A percentile compares a stretch with the other conserved stretches of the same genome.
Evolutionary conservation across 2,888 invertebrate genomes (phyloP).

Genomic region (Ochropleura leucogaster): DNA sequence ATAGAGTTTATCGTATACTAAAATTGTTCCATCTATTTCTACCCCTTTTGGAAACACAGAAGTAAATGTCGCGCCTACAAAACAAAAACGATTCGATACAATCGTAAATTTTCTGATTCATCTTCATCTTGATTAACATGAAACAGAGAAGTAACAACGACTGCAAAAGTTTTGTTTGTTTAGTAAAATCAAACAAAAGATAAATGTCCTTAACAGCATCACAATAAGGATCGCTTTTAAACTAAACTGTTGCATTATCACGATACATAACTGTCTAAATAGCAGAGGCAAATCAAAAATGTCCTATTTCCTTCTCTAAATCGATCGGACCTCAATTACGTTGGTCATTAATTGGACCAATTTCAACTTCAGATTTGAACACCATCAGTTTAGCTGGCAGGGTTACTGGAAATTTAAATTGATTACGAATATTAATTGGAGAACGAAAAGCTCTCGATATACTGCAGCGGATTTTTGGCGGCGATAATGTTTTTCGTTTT

Average conservation of each 20-base stretch:
- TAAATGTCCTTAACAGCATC: not conserved
- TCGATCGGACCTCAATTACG: conserved; percentile 50
- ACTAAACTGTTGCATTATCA: not conserved
- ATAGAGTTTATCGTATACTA: no score
- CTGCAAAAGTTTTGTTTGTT: not conserved
- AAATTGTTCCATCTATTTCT: no score
- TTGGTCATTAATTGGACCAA: conserved; percentile 52
- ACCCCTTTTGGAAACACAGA: not conserved
- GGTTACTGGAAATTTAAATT: conserved; percentile 49
- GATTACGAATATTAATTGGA: conserved; percentile 55
- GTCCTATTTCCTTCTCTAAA: conserved; percentile 28
- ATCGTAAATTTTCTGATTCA: conserved; percentile 2
- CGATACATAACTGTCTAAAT: not conserved
- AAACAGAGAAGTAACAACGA: not conserved
- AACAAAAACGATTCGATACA: not conserved
- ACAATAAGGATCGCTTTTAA: not conserved
- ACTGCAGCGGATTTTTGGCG: conserved; percentile 36
- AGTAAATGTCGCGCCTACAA: not conserved
- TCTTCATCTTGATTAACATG: conserved; percentile 9
- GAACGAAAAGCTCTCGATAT: conserved; percentile 24
- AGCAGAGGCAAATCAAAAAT: not conserved
- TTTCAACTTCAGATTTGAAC: conserved; percentile 47
- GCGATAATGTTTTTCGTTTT: not conserved
- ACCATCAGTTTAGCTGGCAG: conserved; percentile 21
- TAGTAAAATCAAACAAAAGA: conserved; percentile 3